These are phyloP conservation scores for Anastrepha ludens DNA, from an alignment of 1,140 invertebrate genomes.

Conservation along the genomic window DNA sequence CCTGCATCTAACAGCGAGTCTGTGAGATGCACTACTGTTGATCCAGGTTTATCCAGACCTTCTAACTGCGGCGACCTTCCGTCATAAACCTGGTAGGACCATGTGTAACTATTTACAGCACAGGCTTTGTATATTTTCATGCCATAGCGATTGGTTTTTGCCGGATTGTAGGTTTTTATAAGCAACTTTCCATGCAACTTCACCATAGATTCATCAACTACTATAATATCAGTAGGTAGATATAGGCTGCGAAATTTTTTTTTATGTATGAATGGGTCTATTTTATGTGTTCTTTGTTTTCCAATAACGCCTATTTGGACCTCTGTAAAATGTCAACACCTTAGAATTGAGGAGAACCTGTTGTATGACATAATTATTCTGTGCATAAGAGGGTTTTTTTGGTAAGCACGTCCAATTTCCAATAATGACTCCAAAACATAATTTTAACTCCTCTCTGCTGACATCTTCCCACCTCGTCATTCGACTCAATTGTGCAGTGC, in stretches of 20 bases:
- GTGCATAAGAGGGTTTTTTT: slow-evolving; percentile 11
- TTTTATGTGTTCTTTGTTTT: too few species aligned
- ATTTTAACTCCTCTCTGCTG: background rate
- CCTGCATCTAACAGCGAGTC: too few species aligned
- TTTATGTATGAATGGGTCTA: slow-evolving; percentile 1
- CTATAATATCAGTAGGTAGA: slow-evolving; percentile 35
- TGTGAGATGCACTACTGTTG: too few species aligned
- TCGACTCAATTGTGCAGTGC: background rate
- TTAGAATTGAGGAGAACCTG: slow-evolving; percentile 23
- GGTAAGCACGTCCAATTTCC: too few species aligned
- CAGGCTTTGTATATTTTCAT: slow-evolving; percentile 6
- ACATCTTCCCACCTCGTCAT: slow-evolving; percentile 15
- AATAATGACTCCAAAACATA: slow-evolving; percentile 19
- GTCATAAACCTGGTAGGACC: background rate
- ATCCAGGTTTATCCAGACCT: too few species aligned
- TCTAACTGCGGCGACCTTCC: too few species aligned
- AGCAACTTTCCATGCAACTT: background rate
- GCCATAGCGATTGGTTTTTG: background rate
- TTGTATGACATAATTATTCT: slow-evolving; percentile 20
- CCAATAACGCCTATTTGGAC: slow-evolving; percentile 23
- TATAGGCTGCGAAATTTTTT: slow-evolving; percentile 24
- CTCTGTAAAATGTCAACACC: background rate
- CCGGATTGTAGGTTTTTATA: slow-evolving; percentile 4
- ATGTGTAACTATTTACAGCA: slow-evolving; percentile 31
- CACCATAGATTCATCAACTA: too few species aligned